Percentiles rank a stretch among this genome's conserved stretches.
Evolutionary conservation across 2,113 vertebrate genomes (phyloP).

Genomic region (Hydrolagus affinis): DNA sequence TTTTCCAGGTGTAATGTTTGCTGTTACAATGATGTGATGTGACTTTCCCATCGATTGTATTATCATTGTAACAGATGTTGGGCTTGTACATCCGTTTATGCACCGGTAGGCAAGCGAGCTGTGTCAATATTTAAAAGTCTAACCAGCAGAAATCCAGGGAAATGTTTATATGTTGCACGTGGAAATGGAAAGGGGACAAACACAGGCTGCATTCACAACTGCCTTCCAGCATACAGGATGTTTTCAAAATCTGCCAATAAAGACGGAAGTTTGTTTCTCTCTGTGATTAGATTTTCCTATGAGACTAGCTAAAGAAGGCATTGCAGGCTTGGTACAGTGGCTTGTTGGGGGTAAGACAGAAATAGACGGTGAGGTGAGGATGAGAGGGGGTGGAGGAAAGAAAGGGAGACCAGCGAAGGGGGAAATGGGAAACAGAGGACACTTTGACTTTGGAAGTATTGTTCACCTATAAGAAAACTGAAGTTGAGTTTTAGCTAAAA

Average conservation of each 20-base stretch:
- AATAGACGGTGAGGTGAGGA: neutral
- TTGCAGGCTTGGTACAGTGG: neutral
- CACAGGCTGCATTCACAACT: neutral
- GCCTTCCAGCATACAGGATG: slow-evolving; percentile 7
- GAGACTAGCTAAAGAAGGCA: too few species aligned
- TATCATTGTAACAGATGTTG: slow-evolving; percentile 13
- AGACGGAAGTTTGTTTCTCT: neutral
- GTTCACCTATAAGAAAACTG: too few species aligned
- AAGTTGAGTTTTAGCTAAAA: too few species aligned
- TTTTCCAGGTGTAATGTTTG: neutral
- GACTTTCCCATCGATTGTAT: neutral
- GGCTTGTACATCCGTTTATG: neutral
- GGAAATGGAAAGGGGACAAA: neutral
- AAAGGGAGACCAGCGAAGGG: too few species aligned
- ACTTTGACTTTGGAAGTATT: too few species aligned
- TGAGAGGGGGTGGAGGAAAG: too few species aligned
- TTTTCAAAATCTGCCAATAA: neutral
- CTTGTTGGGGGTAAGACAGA: neutral
- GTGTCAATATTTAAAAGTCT: slow-evolving; percentile 28
- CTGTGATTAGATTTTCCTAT: neutral
- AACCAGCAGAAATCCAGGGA: neutral
- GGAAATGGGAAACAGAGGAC: too few species aligned
- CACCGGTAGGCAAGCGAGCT: neutral
- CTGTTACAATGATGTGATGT: neutral
- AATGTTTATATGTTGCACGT: neutral